Conservation (phyloP, 2,888 invertebrate species). For the Poecilobothrus nobilitatus region DNA sequence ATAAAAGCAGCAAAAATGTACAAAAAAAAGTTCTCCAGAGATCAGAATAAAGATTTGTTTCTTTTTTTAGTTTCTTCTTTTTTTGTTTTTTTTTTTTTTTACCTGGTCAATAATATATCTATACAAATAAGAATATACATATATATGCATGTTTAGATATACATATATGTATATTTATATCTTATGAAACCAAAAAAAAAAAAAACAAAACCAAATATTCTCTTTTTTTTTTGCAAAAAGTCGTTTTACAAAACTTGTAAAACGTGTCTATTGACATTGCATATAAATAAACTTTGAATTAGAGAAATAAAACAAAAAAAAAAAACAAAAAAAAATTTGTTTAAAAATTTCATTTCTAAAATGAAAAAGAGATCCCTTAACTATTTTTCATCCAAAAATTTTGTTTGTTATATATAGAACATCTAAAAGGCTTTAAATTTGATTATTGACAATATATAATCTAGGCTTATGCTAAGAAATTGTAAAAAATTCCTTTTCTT, state of each 20-base stretch:
- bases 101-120: too few species aligned
- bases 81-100: too few species aligned
- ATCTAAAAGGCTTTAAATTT: too few species aligned
- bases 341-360: not conserved
- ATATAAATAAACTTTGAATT: not conserved
- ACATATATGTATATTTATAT: not conserved
- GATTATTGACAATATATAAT: too few species aligned
- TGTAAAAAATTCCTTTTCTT: too few species aligned
- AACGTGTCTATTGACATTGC: conserved; percentile 3
- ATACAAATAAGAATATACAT: not conserved
- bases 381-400: too few species aligned
- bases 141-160: not conserved
- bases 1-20: not conserved
- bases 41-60: not conserved
- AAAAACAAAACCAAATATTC: too few species aligned
- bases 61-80: too few species aligned
- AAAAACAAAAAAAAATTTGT: not conserved
- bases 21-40: not conserved
- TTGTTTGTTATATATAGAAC: too few species aligned
- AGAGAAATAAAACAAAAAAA: not conserved
- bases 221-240: not conserved
- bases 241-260: not conserved
- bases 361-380: not conserved
- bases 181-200: not conserved
- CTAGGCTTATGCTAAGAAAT: too few species aligned